Base-by-base conservation (phyloP, 2,113 vertebrate species). In the Chionodraco myersi region DNA sequence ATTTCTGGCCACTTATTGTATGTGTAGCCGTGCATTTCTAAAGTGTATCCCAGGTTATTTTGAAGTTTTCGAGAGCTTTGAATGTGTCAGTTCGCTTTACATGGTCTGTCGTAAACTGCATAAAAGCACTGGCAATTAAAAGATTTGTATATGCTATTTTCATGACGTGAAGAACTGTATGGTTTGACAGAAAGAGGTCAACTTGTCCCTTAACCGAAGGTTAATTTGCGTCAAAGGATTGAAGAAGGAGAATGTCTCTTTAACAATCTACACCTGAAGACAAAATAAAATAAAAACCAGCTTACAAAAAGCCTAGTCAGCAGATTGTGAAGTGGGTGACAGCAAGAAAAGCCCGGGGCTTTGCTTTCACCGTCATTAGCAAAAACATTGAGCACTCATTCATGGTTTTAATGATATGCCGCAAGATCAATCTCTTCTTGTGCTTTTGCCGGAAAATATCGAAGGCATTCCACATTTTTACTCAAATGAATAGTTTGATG, bases 311-410 rank as follows among this genome's bases (percentile, higher is more conserved):
- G 41, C 78, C 0, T 8, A 83, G 64, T 88, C 88, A 92, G 83
- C 86, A 87, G 77, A 90, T 85, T 68, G 57, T 64, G 36, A 58
- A 80, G 76, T 79, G 82, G 74, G 74, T 88, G 82, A 88, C 88
- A 74, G 73, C 52, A 14, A 79, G 75, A 86, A 86, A 88, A 86
- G 83, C 86, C 54, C 10, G 1, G 13, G 56, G 82, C 86, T 88
- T 80, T 72, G 74, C 86, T 80, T 84, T 88, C 63, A 60, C 49
- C 57, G 57, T 81, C 83, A 91, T 92, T 92, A 92, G 76, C 75
- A 82, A 86, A 88, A 88, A 86, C 79, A 73, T 30, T 84, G 79
- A 51, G 67, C 65, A 67, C 56, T 88, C 84, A 86, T 84, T 91
- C 86, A 84, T 70, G 48, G 53, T 72, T 71, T 41, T 75, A 75